phyloP scores from a whole-genome alignment of 1,140 invertebrate species.

The Steinernema feltiae region DNA sequence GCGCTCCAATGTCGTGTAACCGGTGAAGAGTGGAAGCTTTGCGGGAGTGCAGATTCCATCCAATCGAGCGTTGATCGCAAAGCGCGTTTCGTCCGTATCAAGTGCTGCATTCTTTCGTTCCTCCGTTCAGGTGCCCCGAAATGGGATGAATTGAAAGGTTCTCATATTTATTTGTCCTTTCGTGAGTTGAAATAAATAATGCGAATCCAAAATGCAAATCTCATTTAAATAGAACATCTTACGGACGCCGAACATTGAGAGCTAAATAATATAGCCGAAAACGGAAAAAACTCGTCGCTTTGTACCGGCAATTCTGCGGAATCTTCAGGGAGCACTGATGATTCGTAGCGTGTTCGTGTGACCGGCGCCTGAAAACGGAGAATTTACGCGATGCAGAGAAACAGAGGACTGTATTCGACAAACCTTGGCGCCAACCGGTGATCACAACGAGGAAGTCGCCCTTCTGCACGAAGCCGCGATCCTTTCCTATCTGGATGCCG shows the following conservation, averaged over 20 bases:
- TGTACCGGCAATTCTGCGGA: not conserved
- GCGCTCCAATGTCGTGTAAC: too few relatives aligned
- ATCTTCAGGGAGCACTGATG: constrained; percentile 12
- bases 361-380: constrained; percentile 17
- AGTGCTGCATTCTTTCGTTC: too few relatives aligned
- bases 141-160: too few relatives aligned
- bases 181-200: too few relatives aligned
- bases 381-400: constrained; percentile 4
- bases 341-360: constrained; percentile 34
- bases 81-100: too few relatives aligned
- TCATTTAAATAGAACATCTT: too few relatives aligned
- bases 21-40: too few relatives aligned
- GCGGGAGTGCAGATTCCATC: too few relatives aligned
- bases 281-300: not conserved
- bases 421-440: constrained; percentile 73
- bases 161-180: too few relatives aligned
- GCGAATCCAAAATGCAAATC: too few relatives aligned
- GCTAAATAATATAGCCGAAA: constrained; percentile 1
- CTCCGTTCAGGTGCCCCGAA: too few relatives aligned
- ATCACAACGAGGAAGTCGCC: constrained; percentile 85
- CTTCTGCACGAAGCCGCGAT: constrained; percentile 74
- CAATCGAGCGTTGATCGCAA: too few relatives aligned
- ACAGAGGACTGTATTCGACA: not conserved
- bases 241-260: not conserved
- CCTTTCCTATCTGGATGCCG: constrained; percentile 78